Conservation (phyloP, 2,888 invertebrate genomes). For the Aspidiotus rigidus region DNA sequence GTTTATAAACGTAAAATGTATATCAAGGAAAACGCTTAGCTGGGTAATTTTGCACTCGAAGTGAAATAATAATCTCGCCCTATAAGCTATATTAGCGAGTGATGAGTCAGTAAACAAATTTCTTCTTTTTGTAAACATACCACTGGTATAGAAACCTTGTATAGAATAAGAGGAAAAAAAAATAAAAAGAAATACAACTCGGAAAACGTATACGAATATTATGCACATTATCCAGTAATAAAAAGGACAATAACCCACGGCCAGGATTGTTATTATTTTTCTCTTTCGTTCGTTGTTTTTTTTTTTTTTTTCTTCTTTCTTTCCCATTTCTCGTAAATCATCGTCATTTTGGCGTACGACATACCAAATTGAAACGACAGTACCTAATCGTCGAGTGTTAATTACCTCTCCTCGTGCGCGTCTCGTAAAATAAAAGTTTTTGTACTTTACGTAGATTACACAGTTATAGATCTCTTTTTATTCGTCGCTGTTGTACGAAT, state of each 20-base stretch:
- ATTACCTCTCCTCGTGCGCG: conserved; percentile 1
- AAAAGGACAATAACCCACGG: background rate
- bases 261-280: background rate
- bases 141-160: background rate
- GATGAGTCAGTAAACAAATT: conserved; percentile 24
- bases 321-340: background rate
- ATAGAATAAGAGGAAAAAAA: too few species aligned
- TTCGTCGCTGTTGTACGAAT: background rate
- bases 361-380: too few species aligned
- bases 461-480: background rate
- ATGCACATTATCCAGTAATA: background rate
- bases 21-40: conserved; percentile 17
- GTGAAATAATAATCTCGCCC: conserved; percentile 5
- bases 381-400: conserved; percentile 6
- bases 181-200: too few species aligned
- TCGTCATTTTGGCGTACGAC: too few species aligned
- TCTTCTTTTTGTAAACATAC: conserved; percentile 20
- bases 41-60: conserved; percentile 11
- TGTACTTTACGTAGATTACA: too few species aligned
- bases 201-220: too few species aligned
- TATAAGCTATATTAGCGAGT: conserved; percentile 1
- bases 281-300: conserved; percentile 3
- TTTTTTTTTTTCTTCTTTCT: background rate
- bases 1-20: conserved; percentile 23
- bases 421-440: too few species aligned